phyloP scores from a whole-genome alignment of 2,113 vertebrate species.

The Zootoca vivipara region DNA sequence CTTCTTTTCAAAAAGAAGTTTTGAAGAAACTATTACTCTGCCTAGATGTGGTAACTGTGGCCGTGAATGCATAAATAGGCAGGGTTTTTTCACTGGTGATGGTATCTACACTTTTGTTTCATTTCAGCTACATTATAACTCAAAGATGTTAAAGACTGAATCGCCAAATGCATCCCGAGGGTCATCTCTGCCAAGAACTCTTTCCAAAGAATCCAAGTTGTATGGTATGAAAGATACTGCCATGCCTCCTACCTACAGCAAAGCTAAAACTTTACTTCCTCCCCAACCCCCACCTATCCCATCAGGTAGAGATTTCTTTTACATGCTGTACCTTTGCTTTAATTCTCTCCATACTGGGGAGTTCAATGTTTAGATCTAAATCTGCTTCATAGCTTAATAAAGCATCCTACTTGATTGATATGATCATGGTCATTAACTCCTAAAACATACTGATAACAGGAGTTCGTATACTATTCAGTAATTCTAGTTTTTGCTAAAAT shows the following conservation, averaged over 20 bases:
- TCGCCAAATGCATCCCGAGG: conserved; percentile 94
- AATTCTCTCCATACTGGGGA: conserved; percentile 34
- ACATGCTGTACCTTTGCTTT: conserved; percentile 42
- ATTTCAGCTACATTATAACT: conserved; percentile 95
- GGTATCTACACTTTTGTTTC: conserved; percentile 16
- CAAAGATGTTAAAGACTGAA: conserved; percentile 95
- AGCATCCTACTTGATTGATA: neutral
- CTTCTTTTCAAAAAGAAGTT: neutral
- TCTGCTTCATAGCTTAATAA: conserved; percentile 9
- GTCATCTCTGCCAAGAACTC: conserved; percentile 94
- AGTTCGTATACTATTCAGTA: neutral
- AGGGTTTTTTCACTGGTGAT: neutral
- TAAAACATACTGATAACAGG: neutral
- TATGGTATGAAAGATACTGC: conserved; percentile 95
- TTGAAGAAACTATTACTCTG: neutral
- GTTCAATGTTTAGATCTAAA: conserved; percentile 53
- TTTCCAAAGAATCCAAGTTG: conserved; percentile 99
- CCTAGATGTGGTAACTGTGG: neutral
- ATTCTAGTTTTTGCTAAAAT: conserved; percentile 20
- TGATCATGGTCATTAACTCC: neutral
- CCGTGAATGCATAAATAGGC: neutral
- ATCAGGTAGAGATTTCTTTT: conserved; percentile 83
- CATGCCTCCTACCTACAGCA: conserved; percentile 85
- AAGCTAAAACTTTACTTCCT: conserved; percentile 94
- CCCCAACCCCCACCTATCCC: conserved; percentile 94